A percentile compares a stretch with the other conserved stretches of the same genome.
These are phyloP conservation scores for Syritta pipiens DNA, from an alignment of 2,888 invertebrate genomes.

Conservation along the genomic window DNA sequence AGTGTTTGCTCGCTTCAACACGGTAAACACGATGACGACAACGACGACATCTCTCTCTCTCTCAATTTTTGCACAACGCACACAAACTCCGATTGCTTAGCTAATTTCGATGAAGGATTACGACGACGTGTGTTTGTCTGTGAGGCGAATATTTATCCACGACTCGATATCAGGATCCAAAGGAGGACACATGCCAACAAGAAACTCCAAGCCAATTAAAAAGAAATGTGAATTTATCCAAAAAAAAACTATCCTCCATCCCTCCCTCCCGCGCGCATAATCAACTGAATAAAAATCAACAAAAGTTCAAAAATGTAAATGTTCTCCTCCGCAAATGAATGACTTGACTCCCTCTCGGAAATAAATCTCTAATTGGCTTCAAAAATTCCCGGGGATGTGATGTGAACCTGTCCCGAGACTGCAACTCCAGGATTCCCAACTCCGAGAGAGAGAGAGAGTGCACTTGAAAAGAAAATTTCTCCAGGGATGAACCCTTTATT, in stretches of 20 bases:
- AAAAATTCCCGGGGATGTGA: slow-evolving; percentile 56
- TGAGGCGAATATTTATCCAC: no score
- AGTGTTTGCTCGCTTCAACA: slow-evolving; percentile 28
- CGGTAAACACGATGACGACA: slow-evolving; percentile 19
- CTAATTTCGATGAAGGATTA: slow-evolving; percentile 20
- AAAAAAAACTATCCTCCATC: no score
- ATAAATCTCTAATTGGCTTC: slow-evolving; percentile 66
- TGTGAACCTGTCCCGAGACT: slow-evolving; percentile 33
- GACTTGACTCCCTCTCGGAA: slow-evolving; percentile 47
- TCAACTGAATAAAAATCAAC: slow-evolving; percentile 59
- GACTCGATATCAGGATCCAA: slow-evolving; percentile 11
- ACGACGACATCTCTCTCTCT: not conserved
- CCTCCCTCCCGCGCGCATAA: slow-evolving; percentile 27
- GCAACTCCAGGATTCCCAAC: no score
- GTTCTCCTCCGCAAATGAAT: slow-evolving; percentile 64
- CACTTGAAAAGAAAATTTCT: slow-evolving; percentile 69
- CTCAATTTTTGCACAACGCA: slow-evolving; percentile 3
- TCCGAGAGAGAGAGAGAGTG: no score
- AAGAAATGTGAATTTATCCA: slow-evolving; percentile 12
- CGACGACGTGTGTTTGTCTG: not conserved
- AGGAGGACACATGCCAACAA: slow-evolving; percentile 9
- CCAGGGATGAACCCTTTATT: slow-evolving; percentile 68
- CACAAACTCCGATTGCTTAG: not conserved
- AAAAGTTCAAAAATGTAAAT: slow-evolving; percentile 65
- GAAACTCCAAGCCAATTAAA: no score